A percentile compares a stretch with the other conserved stretches of the same genome.
phyloP scores from a whole-genome alignment of 2,113 vertebrate species.

The Furnarius figulus region DNA sequence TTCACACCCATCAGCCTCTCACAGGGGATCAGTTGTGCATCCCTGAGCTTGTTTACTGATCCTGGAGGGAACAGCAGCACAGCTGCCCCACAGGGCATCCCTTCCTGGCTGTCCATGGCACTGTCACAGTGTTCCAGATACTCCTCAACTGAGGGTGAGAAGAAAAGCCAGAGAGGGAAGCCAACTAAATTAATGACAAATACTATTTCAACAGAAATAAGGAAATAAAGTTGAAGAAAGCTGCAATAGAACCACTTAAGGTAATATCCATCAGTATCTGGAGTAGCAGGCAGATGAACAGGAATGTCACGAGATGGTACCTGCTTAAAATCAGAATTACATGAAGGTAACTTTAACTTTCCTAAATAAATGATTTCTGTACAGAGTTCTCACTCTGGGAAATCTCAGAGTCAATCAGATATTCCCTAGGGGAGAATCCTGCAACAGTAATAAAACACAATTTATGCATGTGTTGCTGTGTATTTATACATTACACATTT shows the following conservation, averaged over 20 bases:
- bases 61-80: neutral
- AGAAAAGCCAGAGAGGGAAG: neutral
- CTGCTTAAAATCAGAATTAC: neutral
- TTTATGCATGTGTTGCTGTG: neutral
- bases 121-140: neutral
- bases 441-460: neutral
- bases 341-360: neutral
- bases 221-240: neutral
- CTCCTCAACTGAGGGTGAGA: neutral
- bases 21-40: rapidly evolving
- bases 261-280: neutral
- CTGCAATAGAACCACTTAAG: neutral
- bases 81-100: neutral
- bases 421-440: neutral
- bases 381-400: neutral
- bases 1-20: neutral
- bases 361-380: neutral
- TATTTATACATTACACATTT: neutral
- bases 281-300: neutral
- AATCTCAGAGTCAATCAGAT: neutral
- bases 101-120: neutral
- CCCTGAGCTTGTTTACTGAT: neutral
- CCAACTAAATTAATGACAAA: neutral
- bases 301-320: neutral
- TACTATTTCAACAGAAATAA: neutral